These are phyloP conservation scores for Otocyon megalotis DNA, from an alignment of 2,113 vertebrate genomes.

Conservation along the genomic window DNA sequence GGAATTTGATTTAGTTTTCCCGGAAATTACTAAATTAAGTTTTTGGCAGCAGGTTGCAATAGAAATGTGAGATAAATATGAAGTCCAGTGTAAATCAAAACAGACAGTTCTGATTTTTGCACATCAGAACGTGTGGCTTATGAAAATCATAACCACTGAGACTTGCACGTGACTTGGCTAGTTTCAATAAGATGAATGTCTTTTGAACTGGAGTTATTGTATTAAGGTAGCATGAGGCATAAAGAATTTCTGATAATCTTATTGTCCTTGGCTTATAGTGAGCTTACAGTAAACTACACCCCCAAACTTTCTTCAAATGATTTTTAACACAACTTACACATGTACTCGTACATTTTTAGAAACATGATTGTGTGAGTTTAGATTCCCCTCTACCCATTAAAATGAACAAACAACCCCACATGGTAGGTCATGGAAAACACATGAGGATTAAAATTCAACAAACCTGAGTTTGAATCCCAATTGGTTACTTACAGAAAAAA, in stretches of 20 bases:
- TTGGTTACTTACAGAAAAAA: not conserved
- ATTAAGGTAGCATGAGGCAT: not conserved
- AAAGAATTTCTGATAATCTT: not conserved
- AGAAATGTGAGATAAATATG: conserved; percentile 12
- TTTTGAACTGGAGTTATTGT: not conserved
- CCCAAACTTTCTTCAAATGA: not conserved
- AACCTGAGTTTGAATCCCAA: not conserved
- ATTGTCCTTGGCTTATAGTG: not conserved
- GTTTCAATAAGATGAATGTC: not conserved
- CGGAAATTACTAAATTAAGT: not conserved
- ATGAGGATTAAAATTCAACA: not conserved
- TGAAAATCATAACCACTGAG: not conserved
- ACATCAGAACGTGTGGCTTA: not conserved
- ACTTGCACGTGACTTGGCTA: not conserved
- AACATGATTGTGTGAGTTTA: not conserved
- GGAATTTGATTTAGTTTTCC: not conserved
- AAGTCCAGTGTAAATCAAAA: not conserved
- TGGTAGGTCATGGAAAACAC: not conserved
- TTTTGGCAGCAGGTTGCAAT: not conserved
- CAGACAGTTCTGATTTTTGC: not conserved
- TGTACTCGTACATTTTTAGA: not conserved
- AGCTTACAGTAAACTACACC: not conserved
- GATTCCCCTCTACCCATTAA: not conserved
- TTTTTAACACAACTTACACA: not conserved
- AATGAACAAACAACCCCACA: not conserved